Base-by-base conservation (phyloP, 2,888 invertebrate species). In the Tipula lateralis region DNA sequence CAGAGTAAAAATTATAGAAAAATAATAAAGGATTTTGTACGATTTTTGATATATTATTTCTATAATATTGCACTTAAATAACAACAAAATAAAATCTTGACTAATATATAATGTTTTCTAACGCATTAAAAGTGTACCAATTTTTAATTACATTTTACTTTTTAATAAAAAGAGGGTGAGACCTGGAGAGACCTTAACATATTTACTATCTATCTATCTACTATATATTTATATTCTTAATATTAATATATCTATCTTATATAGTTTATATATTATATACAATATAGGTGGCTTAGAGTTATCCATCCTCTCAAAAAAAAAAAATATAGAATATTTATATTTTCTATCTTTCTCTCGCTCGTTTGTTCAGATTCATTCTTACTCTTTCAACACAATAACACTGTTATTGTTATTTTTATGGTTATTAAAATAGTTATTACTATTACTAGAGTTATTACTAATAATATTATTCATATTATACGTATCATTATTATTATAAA, bases 321-420 rank as follows among this genome's bases (percentile, higher is more conserved):
- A 2, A 44, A 16, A 44, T 16, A 44, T n/a, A n/a, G n/a, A n/a
- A n/a, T 16, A 50, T 16, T 16, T 50, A 12, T 81, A n/a, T 82
- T n/a, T 13, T 82, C n/a, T 82, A 30, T 82, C 16, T 30, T 2
- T n/a, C 30, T 82, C n/a, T 82, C 30, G n/a, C 82, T 82, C 82
- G 29, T 82, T 29, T 82, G 2, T 32, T 66, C 24, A 66, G 66
- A 66, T 66, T 83, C 32, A 83, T n/a, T n/a, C 29, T 29, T 44
- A 84, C 50, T 84, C 44, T 29, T 84, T 87, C 85, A 87, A 86
- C 86, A 87, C 86, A 86, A 87, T 87, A 80, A 87, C 87, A 86
- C 87, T 87, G 85, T 84, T 85, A 83, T 50, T 85, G 66, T 84
- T 81, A 81, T 84, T 85, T 50, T 84, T 84, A 80, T 84, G 83